Conservation (phyloP, 2,888 invertebrate species). For the Latrodectus elegans region DNA sequence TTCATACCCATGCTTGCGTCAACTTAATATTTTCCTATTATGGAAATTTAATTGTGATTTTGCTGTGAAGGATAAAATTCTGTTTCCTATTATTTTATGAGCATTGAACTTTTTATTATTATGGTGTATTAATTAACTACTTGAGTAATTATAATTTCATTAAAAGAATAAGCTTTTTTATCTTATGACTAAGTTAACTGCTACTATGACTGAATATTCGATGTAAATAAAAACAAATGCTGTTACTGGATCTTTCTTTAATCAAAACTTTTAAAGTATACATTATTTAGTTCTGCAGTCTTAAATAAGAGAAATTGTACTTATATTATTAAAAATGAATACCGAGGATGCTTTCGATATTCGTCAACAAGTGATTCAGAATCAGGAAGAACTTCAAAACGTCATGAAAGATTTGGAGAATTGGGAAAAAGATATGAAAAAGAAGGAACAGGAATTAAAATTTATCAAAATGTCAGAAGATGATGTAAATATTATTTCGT, state of each 20-base stretch:
- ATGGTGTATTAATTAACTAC: no score
- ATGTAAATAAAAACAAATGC: background rate
- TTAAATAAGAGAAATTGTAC: background rate
- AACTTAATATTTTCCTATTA: no score
- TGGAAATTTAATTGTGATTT: no score
- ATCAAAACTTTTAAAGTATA: background rate
- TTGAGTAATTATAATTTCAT: no score
- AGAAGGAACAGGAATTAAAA: conserved; percentile 78
- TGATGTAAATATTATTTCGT: conserved; percentile 55
- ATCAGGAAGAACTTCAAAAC: conserved; percentile 82
- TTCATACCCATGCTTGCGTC: no score
- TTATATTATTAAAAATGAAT: conserved; percentile 7
- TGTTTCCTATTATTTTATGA: no score
- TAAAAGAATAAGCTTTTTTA: no score
- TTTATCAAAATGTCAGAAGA: conserved; percentile 42
- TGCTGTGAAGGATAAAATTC: no score
- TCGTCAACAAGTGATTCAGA: conserved; percentile 84
- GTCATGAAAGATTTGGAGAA: conserved; percentile 83
- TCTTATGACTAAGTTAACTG: no score
- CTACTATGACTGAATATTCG: no score
- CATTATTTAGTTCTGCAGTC: background rate
- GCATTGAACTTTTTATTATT: no score
- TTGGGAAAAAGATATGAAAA: conserved; percentile 84
- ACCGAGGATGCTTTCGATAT: conserved; percentile 79
- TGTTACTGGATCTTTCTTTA: background rate